Evolutionary conservation across 2,888 invertebrate species (phyloP).

Genomic region (Osmoderma eremita): DNA sequence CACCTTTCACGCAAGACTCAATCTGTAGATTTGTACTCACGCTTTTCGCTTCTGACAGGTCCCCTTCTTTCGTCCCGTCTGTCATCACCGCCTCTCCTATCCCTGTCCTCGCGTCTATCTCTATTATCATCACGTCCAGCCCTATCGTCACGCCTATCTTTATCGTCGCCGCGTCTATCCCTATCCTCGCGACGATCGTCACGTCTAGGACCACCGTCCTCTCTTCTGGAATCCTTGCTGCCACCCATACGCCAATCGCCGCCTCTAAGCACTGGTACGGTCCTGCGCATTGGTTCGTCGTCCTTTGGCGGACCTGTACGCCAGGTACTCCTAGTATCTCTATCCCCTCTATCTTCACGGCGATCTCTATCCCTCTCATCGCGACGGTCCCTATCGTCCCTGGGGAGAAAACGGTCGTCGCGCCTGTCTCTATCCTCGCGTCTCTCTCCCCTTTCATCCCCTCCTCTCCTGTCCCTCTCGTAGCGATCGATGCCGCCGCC

Average conservation of each 20-base stretch:
- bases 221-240: conserved; percentile 39
- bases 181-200: conserved; percentile 42
- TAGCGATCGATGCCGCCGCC: conserved; percentile 42
- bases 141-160: conserved; percentile 46
- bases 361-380: conserved; percentile 43
- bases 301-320: conserved; percentile 48
- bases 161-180: conserved; percentile 39
- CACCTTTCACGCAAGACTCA: too few species aligned
- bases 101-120: conserved; percentile 31
- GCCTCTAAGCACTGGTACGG: conserved; percentile 19
- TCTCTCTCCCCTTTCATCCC: conserved; percentile 40
- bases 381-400: conserved; percentile 38
- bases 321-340: conserved; percentile 41
- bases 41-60: conserved; percentile 56
- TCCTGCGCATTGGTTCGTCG: conserved; percentile 41
- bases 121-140: conserved; percentile 30
- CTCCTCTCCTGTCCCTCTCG: conserved; percentile 42
- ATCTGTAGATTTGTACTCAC: conserved; percentile 53
- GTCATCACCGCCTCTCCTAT: conserved; percentile 18
- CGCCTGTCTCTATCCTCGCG: conserved; percentile 39
- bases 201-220: conserved; percentile 27
- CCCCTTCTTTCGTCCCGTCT: conserved; percentile 42
- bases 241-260: conserved; percentile 19
- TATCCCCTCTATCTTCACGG: conserved; percentile 44
- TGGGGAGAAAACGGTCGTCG: conserved; percentile 23